Base-by-base conservation (phyloP, 2,888 invertebrate genomes). In the Lepidochrysops patricia region DNA sequence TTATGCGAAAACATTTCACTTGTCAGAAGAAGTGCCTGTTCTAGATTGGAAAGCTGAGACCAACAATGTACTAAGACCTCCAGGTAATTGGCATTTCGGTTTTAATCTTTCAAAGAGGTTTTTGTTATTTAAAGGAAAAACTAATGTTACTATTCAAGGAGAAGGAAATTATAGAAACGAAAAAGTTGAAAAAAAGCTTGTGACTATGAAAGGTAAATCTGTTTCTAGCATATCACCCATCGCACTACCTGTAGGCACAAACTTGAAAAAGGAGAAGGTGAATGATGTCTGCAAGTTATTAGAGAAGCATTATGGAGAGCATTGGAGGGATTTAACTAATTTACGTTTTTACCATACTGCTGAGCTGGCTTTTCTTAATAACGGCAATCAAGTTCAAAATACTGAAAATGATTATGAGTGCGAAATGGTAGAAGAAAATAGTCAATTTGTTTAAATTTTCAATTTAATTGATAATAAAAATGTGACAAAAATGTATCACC, bases 271-370 rank as follows among this genome's bases (percentile, higher is more conserved):
- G 34, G 52, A 56, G 15, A 56, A 57, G 25, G 56, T 57, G 13
- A 57, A 57, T 57, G 56, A 34, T 19, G 56, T 57, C 56, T 57
- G 56, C 56, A 57, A 56, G 35, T 57, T 57, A 57, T 15, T 57
- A 57, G 15, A 57, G 12, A 57, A 57, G 27, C 56, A 57, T 57
- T 57, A 35, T 12, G 35, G 56, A 57, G 56, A 57, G n/a, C 32
- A 57, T 35, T 35, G 56, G 56, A 34, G 56, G 6, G n/a, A 56
- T 19, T 23, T 56, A 29, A n/a, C 34, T 23, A 23, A 56, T 23
- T 56, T 34, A 56, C 32, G 23, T 34, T 56, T 23, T 34, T n/a
- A n/a, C n/a, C n/a, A n/a, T n/a, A n/a, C n/a, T n/a, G n/a, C n/a
- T n/a, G n/a, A n/a, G n/a, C n/a, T n/a, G n/a, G n/a, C n/a, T n/a